Conservation (phyloP, 1,140 invertebrate genomes). For the Pachypeltis micranthus region DNA sequence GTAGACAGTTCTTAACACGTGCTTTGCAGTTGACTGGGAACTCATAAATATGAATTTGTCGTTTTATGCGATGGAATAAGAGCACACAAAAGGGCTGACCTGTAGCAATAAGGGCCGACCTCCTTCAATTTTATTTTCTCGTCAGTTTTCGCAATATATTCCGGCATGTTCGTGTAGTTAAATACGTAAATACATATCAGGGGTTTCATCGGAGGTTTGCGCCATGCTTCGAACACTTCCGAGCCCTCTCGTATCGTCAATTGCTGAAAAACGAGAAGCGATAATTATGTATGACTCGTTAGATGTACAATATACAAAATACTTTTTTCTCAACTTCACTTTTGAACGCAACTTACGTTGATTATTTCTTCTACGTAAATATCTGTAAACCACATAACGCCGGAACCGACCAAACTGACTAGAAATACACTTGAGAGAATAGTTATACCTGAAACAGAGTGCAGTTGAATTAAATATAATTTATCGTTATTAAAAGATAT, state of each 20-base stretch:
- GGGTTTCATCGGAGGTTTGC: constrained; percentile 34
- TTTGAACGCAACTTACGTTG: constrained; percentile 11
- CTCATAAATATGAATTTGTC: too few relatives aligned
- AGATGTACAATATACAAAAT: neutral
- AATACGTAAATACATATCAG: constrained; percentile 75
- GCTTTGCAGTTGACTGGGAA: too few relatives aligned
- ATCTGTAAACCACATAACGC: constrained; percentile 21
- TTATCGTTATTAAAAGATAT: too few relatives aligned
- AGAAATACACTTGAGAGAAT: neutral
- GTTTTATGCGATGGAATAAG: too few relatives aligned
- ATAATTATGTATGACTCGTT: neutral
- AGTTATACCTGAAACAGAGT: constrained; percentile 11
- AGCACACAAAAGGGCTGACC: too few relatives aligned
- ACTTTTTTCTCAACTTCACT: neutral
- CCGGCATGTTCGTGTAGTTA: constrained; percentile 73
- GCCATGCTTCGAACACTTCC: constrained; percentile 35
- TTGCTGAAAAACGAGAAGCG: constrained; percentile 45
- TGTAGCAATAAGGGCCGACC: constrained; percentile 82
- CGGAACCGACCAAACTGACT: constrained; percentile 2
- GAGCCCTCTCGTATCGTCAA: constrained; percentile 52
- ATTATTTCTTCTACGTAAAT: constrained; percentile 14
- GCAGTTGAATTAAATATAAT: too few relatives aligned
- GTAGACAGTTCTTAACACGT: too few relatives aligned
- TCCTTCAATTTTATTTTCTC: constrained; percentile 61
- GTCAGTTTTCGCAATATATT: constrained; percentile 52